Evolutionary conservation across 37 sponge, comb jelly and placozoan genomes (phyloP), one percentile per base, ranked within the genome.

Genomic region (Dysidea cf. avara): DNA sequence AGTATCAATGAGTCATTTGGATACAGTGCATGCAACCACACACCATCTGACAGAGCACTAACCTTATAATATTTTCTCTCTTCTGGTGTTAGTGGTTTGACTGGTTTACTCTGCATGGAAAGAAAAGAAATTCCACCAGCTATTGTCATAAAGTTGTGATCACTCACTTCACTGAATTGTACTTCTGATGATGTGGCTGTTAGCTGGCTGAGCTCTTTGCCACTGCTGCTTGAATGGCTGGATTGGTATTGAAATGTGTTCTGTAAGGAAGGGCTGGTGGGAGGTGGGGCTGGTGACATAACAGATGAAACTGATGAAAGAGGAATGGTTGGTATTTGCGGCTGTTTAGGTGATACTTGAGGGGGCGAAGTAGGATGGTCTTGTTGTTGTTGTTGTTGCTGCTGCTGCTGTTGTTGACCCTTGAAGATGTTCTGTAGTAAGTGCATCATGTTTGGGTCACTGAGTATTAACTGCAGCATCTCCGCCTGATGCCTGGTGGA

Each of bases 61-160:
- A 43, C 46, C 46, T 81, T 78, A 73, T 82, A 90, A 40, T 79
- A 55, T 35, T 82, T 65, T 72, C 83, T 83, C 72, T 89, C 84
- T n/a, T 75, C 71, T 12, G 66, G 63, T 35, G 71, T 76, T 61
- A 89, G 28, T 37, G 61, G 48, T 25, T 78, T 71, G 18, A 75
- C 39, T 32, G 35, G 50, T 50, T 80, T 79, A 68, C 1, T 16
- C 58, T 79, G 28, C 34, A 37, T 37, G 20, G 18, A 38, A 21
- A 66, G 34, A 2, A 33, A 66, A 17, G 26, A 22, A 36, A 22
- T 20, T 22, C 46, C 46, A 43, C 9, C 9, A 43, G 9, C 46
- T 12, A 9, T 43, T 43, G 46, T 5, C 9, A 43, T 43, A 9
- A n/a, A n/a, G n/a, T n/a, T n/a, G n/a, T n/a, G n/a, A n/a, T 43